Percentiles rank a stretch among this genome's conserved stretches.
Evolutionary conservation across 2,888 invertebrate genomes (phyloP).

Genomic region (Venusia cambrica): DNA sequence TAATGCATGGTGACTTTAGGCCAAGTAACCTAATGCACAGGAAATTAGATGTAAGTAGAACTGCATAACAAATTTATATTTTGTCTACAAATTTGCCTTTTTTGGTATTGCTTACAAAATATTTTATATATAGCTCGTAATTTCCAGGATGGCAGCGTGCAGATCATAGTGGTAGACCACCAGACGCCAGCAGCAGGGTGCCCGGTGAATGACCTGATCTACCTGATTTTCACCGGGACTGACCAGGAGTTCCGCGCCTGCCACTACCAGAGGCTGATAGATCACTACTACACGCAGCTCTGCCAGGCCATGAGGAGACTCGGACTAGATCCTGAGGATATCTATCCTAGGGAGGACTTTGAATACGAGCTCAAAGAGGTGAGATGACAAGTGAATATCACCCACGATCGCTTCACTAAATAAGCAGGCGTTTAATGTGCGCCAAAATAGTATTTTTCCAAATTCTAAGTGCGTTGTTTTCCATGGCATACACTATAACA

Average conservation of each 20-base stretch:
- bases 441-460: no score
- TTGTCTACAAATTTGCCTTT: no score
- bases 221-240: constrained; percentile 47
- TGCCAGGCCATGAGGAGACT: constrained; percentile 37
- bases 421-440: no score
- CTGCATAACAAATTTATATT: no score
- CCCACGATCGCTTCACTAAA: no score
- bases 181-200: constrained; percentile 46
- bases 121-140: not conserved
- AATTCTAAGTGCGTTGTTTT: no score
- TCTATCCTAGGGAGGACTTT: constrained; percentile 46
- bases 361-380: constrained; percentile 47
- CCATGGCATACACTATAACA: no score
- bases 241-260: constrained; percentile 48
- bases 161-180: constrained; percentile 44
- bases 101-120: not conserved
- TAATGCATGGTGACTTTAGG: constrained; percentile 33
- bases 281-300: constrained; percentile 40
- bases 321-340: constrained; percentile 36
- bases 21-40: constrained; percentile 39
- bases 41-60: constrained; percentile 26
- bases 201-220: constrained; percentile 44
- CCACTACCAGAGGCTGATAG: constrained; percentile 33
- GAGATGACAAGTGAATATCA: not conserved
- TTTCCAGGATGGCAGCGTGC: constrained; percentile 28